phyloP scores from a whole-genome alignment of 2,797 vertebrate species.

The Spinus pinus region DNA sequence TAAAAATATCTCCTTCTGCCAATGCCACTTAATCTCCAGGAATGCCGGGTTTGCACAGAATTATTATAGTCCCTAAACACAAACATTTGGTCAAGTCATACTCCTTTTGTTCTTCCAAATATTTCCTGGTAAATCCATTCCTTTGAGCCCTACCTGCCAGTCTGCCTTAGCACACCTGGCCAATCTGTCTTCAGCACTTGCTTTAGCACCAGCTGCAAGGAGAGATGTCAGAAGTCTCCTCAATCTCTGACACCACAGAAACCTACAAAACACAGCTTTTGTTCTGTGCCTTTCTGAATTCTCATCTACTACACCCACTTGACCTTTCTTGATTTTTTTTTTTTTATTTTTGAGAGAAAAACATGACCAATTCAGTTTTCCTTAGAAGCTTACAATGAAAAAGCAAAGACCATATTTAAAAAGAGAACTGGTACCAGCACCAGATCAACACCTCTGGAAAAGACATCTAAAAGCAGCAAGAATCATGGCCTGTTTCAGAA shows the following conservation, averaged over 20 bases:
- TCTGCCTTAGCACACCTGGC: not conserved
- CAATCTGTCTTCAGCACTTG: not conserved
- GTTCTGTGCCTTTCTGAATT: not conserved
- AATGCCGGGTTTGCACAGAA: not conserved
- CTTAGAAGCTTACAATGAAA: not conserved
- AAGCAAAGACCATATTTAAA: not conserved
- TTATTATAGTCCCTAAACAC: not conserved
- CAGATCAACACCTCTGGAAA: not conserved
- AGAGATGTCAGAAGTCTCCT: not conserved
- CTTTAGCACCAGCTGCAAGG: rapidly evolving
- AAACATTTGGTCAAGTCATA: not conserved
- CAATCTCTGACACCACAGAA: not conserved
- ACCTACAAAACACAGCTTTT: not conserved
- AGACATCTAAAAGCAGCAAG: not conserved
- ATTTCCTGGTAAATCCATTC: not conserved
- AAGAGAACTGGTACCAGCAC: not conserved
- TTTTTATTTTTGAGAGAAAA: not conserved
- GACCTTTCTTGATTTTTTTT: not conserved
- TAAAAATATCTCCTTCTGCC: not conserved
- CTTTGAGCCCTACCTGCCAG: not conserved
- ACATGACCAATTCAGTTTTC: not conserved
- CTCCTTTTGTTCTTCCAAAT: not conserved
- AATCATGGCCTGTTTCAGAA: not conserved
- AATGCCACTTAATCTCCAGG: not conserved
- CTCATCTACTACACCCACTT: not conserved